Conservation (phyloP, 2,113 vertebrate genomes). For the Poeciliopsis prolifica region DNA sequence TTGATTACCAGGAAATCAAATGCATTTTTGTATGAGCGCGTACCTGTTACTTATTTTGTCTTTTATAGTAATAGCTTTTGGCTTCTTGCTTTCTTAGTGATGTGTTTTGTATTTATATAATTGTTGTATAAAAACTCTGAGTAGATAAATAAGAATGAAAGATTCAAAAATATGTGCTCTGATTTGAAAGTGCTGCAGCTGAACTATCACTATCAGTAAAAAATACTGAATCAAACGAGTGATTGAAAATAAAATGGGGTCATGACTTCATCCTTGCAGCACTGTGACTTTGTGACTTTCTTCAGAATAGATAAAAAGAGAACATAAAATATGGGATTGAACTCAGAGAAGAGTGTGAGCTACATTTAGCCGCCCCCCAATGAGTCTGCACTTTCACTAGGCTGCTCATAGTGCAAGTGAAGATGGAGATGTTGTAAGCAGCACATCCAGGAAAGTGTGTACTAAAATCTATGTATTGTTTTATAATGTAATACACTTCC, state of each 20-base stretch:
- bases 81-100: no score
- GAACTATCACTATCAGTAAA: conserved; percentile 14
- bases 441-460: background rate
- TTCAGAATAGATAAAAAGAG: conserved; percentile 19
- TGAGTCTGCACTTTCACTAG: conserved; percentile 18
- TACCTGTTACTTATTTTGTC: no score
- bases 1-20: no score
- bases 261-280: conserved; percentile 43
- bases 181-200: conserved; percentile 3
- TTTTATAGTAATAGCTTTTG: no score
- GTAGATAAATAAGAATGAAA: background rate
- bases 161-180: background rate
- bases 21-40: no score
- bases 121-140: background rate
- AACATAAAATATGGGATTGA: conserved; percentile 44
- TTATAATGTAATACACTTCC: no score
- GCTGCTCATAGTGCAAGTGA: background rate
- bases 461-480: background rate
- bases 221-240: conserved; percentile 25
- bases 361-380: background rate
- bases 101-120: no score
- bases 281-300: conserved; percentile 48
- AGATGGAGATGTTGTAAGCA: background rate
- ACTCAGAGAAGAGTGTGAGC: conserved; percentile 21
- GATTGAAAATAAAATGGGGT: conserved; percentile 57